Conservation (phyloP, 1,140 invertebrate genomes). For the Drosophila santomea region DNA sequence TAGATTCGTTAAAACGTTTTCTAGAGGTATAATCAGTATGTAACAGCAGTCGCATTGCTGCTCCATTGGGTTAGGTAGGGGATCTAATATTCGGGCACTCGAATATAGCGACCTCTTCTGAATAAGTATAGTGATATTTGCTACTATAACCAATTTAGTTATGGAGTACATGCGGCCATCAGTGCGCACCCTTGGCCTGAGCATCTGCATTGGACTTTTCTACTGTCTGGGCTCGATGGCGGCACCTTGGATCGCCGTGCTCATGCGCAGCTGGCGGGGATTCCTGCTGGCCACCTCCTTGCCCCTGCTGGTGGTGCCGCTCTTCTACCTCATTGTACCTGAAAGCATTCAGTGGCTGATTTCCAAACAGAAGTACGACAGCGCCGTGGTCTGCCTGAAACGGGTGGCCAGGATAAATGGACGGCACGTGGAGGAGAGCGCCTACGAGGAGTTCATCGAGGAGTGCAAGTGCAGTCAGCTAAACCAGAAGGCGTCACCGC, state of each 20-base stretch:
- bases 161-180: conserved; percentile 87
- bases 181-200: conserved; percentile 86
- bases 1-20: too few relatives aligned
- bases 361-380: conserved; percentile 85
- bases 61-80: too few relatives aligned
- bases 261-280: conserved; percentile 85
- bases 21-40: too few relatives aligned
- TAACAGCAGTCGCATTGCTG: too few relatives aligned
- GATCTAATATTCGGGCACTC: too few relatives aligned
- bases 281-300: conserved; percentile 85
- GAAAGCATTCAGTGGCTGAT: conserved; percentile 88
- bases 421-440: conserved; percentile 82
- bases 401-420: conserved; percentile 87
- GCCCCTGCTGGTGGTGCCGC: conserved; percentile 85
- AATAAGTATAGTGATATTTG: too few relatives aligned
- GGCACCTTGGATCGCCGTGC: conserved; percentile 86
- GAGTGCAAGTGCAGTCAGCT: conserved; percentile 72
- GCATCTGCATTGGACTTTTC: conserved; percentile 87
- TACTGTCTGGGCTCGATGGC: conserved; percentile 86
- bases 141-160: conserved; percentile 57
- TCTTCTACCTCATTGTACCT: conserved; percentile 86
- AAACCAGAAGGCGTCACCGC: conserved; percentile 45
- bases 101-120: too few relatives aligned
- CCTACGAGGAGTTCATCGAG: conserved; percentile 82
- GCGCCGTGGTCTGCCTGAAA: conserved; percentile 86